Conservation (phyloP, 2,797 vertebrate genomes). For the Centropyge bicolor region DNA sequence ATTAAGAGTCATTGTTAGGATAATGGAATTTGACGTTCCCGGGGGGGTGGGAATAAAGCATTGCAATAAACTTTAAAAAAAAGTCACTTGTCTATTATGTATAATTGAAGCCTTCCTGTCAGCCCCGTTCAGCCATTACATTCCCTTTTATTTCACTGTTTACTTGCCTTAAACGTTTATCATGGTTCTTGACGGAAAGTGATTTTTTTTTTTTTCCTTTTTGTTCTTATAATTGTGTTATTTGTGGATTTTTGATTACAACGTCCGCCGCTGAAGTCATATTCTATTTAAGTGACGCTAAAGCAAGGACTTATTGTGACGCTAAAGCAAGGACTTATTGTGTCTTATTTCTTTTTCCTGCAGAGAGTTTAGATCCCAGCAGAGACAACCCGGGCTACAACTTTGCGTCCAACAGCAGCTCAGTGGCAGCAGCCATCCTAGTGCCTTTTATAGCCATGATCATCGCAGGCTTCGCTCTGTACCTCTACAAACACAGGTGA, state of each 20-base stretch:
- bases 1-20: conserved; percentile 80
- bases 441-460: conserved; percentile 99
- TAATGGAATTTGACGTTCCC: conserved; percentile 74
- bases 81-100: conserved; percentile 43
- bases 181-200: not conserved
- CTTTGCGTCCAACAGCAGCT: conserved; percentile 98
- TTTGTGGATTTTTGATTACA: conserved; percentile 11
- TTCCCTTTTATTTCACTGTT: conserved; percentile 9
- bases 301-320: conserved; percentile 13
- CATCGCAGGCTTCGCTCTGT: conserved; percentile 98
- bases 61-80: conserved; percentile 45
- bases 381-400: conserved; percentile 91
- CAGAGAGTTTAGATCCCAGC: conserved; percentile 87
- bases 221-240: conserved; percentile 7
- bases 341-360: conserved; percentile 20
- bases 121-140: conserved; percentile 22
- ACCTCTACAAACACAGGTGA: conserved; percentile 99
- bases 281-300: conserved; percentile 3
- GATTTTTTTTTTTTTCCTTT: conserved; percentile 2
- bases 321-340: conserved; percentile 18
- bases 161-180: conserved; percentile 16
- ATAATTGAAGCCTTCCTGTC: conserved; percentile 31
- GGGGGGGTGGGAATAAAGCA: conserved; percentile 43
- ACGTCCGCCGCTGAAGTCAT: not conserved
- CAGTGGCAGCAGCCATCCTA: conserved; percentile 97